Base-by-base conservation (phyloP, 2,797 vertebrate genomes). In the Ispidina picta region DNA sequence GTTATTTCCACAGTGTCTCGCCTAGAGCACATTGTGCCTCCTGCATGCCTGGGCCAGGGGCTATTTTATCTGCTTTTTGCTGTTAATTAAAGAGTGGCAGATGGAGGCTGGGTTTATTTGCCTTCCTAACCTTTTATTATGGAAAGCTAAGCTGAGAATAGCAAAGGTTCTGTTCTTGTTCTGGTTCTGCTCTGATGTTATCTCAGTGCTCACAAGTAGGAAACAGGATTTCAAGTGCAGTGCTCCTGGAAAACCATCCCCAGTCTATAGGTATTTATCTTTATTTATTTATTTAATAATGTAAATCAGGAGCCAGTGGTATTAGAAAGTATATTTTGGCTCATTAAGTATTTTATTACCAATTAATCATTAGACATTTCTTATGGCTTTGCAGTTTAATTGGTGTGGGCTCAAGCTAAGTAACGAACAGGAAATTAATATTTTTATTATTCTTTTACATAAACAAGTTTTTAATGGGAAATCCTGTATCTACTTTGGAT, bases 371-470 rank as follows among this genome's bases (percentile, higher is more conserved):
- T 79, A 79, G 54, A 39, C 3, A 1, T 73, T 28, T 73, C 77
- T 92, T 86, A 80, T 77, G 48, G 26, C 46, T 91, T 86, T 71
- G 7, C 83, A 41, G 18, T 91, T 92, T 84, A 88, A 88, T 33
- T 84, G 64, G 68, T 86, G 49, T 49, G 31, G 49, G 44, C 63
- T 55, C 15, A 77, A 80, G 51, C 73, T 59, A 49, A 83, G 35
- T 59, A 89, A 16, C 43, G 88, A 93, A 59, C 28, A 89, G 58
- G 41, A 94, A 90, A 92, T 52, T 4, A 87, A 51, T 85, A 72
- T 90, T 93, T 87, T 94, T 59, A 87, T 89, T 89, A 70, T 52
- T 26, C 18, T 86, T 89, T 59, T 79, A 65, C 54, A 71, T 55
- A 79, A 89, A 76, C 51, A 23, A 70, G 5, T 18, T 66, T 59